Base-by-base conservation (phyloP, 1,140 invertebrate species). In the Hesperophylax magnus region DNA sequence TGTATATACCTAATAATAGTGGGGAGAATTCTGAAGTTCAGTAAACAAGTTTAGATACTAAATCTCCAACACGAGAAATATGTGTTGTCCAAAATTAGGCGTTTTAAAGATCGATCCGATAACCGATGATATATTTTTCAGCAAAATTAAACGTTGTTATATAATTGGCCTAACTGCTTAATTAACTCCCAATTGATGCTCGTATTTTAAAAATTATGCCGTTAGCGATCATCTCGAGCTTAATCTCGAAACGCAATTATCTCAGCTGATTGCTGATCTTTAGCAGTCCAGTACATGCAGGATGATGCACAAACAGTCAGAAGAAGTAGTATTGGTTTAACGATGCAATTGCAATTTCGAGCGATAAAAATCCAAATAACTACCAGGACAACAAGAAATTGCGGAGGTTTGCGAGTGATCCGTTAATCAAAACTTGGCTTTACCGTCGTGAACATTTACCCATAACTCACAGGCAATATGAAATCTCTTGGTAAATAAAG, bases 271-370 rank as follows among this genome's bases (percentile, higher is more conserved):
- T 80, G 63, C 71, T 53, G 18, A 69, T 39, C 54, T 74, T 63
- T 20, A 53, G 76, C 9, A 39, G 24, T 60, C 53, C 24, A 18
- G 9, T 61, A 58, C 58, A 63, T 9, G 34, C 24, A 34, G 7
- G 74, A 39, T 39, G 74, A 9, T 65, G 69, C 56, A 67, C 22
- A 72, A 76, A 60, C 11, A 63, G 18, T 58, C 27, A 18, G n/a
- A 47, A 56, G n/a, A n/a, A n/a, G n/a, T n/a, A n/a, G 65, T 80
- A 80, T 74, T 80, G 54, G 52, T 77, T 69, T 58, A 52, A 81
- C 77, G 77, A 77, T 83, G 78, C 74, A 65, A 74, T 78, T 82
- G 77, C 82, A 83, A 83, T 83, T 83, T 83, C 47, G 61, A 78
- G 76, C 82, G 65, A 83, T 83, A 83, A 83, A 83, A 78, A 58